Evolutionary conservation across 2,113 vertebrate species (phyloP).

Genomic region (Elephas maximus): DNA sequence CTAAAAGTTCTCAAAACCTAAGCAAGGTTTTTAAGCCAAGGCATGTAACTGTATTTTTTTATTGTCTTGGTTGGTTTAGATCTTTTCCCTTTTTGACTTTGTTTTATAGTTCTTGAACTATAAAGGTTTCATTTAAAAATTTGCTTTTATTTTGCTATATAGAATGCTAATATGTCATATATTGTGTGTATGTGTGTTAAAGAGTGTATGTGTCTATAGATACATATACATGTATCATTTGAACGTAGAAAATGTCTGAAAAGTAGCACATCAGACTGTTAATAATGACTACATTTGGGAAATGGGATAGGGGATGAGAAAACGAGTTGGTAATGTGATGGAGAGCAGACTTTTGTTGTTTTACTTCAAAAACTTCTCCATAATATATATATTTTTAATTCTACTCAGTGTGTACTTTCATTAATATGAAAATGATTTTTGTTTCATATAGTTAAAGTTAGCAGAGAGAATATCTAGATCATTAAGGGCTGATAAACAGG

Average conservation of each 20-base stretch:
- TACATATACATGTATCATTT: neutral
- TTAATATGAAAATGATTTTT: slow-evolving; percentile 50
- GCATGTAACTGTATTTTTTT: neutral
- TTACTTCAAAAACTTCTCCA: neutral
- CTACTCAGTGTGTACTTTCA: neutral
- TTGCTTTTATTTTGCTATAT: slow-evolving; percentile 26
- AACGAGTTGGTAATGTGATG: neutral
- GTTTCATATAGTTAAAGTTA: neutral
- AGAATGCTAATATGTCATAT: neutral
- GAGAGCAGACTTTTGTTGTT: slow-evolving; percentile 19
- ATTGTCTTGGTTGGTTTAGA: slow-evolving; percentile 15
- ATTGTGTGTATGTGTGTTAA: neutral
- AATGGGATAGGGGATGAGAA: neutral
- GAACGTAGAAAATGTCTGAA: neutral
- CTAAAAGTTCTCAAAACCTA: neutral
- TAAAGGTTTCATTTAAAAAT: slow-evolving; percentile 8
- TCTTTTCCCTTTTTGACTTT: neutral
- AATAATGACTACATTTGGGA: neutral
- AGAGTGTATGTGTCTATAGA: neutral
- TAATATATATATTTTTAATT: neutral
- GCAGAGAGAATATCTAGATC: neutral
- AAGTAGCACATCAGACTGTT: neutral
- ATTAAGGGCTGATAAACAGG: neutral
- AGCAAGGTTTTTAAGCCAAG: neutral
- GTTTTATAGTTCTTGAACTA: neutral